Conservation (phyloP, 2,113 vertebrate genomes). For the Sebastes schlegelii region DNA sequence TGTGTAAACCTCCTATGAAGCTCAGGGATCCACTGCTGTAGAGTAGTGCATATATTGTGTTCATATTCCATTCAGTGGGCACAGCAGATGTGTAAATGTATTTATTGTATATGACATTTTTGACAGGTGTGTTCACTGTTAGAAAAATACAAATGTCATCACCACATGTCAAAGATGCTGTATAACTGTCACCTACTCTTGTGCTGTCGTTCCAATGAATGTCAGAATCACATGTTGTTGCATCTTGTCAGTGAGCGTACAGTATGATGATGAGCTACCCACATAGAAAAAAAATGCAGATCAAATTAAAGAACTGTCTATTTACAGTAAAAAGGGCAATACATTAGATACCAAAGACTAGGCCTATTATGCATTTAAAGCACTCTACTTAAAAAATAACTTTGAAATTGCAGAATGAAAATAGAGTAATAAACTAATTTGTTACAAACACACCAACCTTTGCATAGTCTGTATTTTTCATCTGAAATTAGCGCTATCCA, state of each 20-base stretch:
- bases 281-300: conserved; percentile 1
- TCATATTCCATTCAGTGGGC: conserved; percentile 18
- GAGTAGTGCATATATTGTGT: background rate
- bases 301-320: conserved; percentile 25
- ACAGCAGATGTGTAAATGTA: conserved; percentile 58
- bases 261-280: conserved; percentile 34
- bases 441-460: background rate
- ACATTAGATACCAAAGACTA: conserved; percentile 15
- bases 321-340: conserved; percentile 52
- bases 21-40: background rate
- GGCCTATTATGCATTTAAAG: conserved; percentile 25
- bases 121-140: conserved; percentile 61
- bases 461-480: too few relatives aligned
- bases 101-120: conserved; percentile 70
- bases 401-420: too few relatives aligned
- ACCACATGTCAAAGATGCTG: conserved; percentile 48
- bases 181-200: conserved; percentile 46
- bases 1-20: conserved; percentile 16
- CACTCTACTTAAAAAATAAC: background rate
- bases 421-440: background rate
- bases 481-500: too few relatives aligned
- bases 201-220: conserved; percentile 31
- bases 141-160: conserved; percentile 56
- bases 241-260: conserved; percentile 28
- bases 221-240: conserved; percentile 28